Evolutionary conservation across 2,113 vertebrate genomes (phyloP), one percentile per base, ranked within the genome.

Genomic region (Rhabdomys dilectus): DNA sequence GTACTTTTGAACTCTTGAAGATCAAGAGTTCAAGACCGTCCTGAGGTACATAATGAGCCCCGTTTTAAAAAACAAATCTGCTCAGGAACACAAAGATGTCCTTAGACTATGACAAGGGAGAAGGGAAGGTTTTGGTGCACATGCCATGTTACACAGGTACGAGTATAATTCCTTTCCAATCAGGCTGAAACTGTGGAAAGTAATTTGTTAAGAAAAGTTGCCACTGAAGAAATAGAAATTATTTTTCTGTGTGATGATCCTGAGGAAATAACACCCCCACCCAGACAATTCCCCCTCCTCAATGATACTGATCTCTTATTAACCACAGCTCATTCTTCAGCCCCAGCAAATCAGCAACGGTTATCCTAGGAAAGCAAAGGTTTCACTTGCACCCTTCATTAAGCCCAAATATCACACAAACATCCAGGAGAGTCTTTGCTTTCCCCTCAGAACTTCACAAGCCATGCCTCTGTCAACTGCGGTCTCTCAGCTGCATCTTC

Each of bases 161-260:
- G 34, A 76, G 70, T 29, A 76, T 48, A 80, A 75, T 64, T 96
- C 72, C 45, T 19, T 96, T 24, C 21, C 48, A n/a, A 58, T 64
- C 70, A 34, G 51, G 64, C 24, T 62, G 42, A 88, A 58, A 68
- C 10, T 53, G 9, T 60, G 68, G 93, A 56, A 94, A 60, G 48
- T 13, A 80, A 81, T 81, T 85, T 85, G 42, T 85, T 82, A 56
- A 89, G 86, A 51, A 78, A 75, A 94, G 60, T 64, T 76, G n/a
- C 2, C 39, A 36, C 70, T 10, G 26, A 7, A 13, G 45, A 53
- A 88, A 39, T 80, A 90, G 86, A 66, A 88, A 58, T 7, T 70
- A 12, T 72, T 2, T 16, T 12, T 64, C n/a, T 60, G n/a, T 51
- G 76, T 21, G 16, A 66, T 22, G 21, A 45, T 58, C 15, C 7